These are phyloP conservation scores for Ornithorhynchus anatinus DNA, from an alignment of 2,113 vertebrate genomes.

Conservation along the genomic window DNA sequence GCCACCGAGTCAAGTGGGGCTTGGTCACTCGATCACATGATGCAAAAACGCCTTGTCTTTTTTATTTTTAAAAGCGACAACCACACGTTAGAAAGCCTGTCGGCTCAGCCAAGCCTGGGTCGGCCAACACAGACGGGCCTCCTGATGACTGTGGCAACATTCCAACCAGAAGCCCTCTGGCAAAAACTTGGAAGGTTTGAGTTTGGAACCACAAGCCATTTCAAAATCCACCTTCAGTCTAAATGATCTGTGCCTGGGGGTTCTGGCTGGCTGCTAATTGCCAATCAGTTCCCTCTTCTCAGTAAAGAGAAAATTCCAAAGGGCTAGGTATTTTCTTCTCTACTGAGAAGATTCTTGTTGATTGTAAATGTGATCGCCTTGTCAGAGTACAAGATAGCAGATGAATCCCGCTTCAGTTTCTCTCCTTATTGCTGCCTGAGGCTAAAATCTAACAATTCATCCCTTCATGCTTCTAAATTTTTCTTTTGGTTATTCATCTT, in stretches of 20 bases:
- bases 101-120: background rate
- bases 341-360: too few species aligned
- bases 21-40: constrained; percentile 1
- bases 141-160: background rate
- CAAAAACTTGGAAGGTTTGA: background rate
- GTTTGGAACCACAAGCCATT: background rate
- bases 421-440: background rate
- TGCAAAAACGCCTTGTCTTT: background rate
- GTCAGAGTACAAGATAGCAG: background rate
- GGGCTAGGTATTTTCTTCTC: background rate
- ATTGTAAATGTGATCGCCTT: background rate
- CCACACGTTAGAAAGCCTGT: too few species aligned
- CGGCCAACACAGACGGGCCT: background rate
- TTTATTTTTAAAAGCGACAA: too few species aligned
- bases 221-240: background rate
- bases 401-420: background rate
- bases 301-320: background rate
- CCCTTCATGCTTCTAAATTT: background rate
- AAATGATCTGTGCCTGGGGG: background rate
- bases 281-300: background rate
- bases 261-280: too few species aligned
- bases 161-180: background rate
- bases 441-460: background rate
- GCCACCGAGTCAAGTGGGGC: background rate
- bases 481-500: background rate